phyloP scores from a whole-genome alignment of 2,797 vertebrate species.

The Acanthopagrus latus region DNA sequence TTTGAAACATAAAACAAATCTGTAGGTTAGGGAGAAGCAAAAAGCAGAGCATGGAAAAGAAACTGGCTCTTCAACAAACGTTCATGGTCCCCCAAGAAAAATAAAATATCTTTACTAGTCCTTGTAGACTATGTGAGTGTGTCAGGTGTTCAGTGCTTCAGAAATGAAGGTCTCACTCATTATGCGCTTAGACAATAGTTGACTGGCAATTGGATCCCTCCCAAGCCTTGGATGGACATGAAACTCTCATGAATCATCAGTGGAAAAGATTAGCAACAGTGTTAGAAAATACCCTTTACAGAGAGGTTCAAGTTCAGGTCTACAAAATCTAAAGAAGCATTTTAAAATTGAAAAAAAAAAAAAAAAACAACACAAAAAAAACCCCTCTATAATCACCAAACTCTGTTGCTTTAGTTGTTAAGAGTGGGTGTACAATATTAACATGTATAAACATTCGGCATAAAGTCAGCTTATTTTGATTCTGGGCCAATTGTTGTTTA shows the following conservation, averaged over 20 bases:
- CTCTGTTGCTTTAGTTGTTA: too few relatives aligned
- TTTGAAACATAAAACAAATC: neutral
- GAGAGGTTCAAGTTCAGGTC: neutral
- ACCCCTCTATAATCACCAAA: neutral
- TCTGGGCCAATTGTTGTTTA: neutral
- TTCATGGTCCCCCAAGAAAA: neutral
- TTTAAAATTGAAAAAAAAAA: neutral
- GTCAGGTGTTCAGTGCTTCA: slow-evolving; percentile 15
- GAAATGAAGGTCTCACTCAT: slow-evolving; percentile 17
- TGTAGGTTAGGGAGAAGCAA: neutral
- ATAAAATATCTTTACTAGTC: neutral
- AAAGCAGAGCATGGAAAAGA: neutral
- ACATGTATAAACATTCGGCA: neutral
- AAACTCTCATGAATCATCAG: slow-evolving; percentile 31
- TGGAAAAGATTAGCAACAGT: slow-evolving; percentile 1
- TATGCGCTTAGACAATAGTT: slow-evolving; percentile 21
- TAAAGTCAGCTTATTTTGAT: neutral
- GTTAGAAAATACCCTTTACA: slow-evolving; percentile 5
- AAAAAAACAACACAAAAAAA: neutral
- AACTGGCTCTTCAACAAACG: slow-evolving; percentile 11
- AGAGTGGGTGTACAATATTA: neutral
- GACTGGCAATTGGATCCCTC: neutral
- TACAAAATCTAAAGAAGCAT: neutral
- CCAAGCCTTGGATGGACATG: slow-evolving; percentile 28
- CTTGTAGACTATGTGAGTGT: neutral